Evolutionary conservation across 92 coral and sea anemone genomes (phyloP), one percentile per base, ranked within the genome.

Genomic region (Epizoanthus stellaris): DNA sequence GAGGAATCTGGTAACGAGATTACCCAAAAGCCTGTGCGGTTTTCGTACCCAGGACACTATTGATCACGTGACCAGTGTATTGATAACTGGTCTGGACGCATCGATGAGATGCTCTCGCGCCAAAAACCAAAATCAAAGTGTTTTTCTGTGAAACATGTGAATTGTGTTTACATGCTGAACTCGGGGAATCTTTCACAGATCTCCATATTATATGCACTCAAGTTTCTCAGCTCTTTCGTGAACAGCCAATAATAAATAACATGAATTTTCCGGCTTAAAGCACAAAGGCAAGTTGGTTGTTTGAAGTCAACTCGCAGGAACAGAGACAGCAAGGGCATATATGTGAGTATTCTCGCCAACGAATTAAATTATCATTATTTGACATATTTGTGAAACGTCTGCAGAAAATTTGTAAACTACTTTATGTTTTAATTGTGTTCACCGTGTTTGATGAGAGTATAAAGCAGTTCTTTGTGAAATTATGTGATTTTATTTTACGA

Each of bases 131-230:
- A 61, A 79, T 62, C 53, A 40, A 61, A 62, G 83, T 79, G 71
- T 62, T 79, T 79, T 79, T 79, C 83, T 63, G 71, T 42, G 72
- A 79, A 79, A 82, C 85, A 43, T 53, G 85, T 36, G 77, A 13
- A 42, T 13, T 42, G 88, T 94, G 93, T 89, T 89, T 81, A 90
- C 98, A 88, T 88, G 89, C 42, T 61, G 72, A 56, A 69, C 34
- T 63, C 58, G 36, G 58, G 70, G 65, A 77, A 86, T 76, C 76
- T 43, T 81, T 85, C 72, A 20, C 42, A 11, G 71, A 63, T 38
- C 25, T 79, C 71, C 59, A 42, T 58, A 30, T 43, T 40, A 42
- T 39, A 11, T 10, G 30, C 59, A 42, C 47, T 43, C 38, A 62
- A 43, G 11, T 77, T 13, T 43, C 40, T 8, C 83, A 63, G 17